A percentile compares a stretch with the other conserved stretches of the same genome.
These are phyloP conservation scores for Chelonus insularis DNA, from an alignment of 1,140 invertebrate genomes.

Conservation along the genomic window DNA sequence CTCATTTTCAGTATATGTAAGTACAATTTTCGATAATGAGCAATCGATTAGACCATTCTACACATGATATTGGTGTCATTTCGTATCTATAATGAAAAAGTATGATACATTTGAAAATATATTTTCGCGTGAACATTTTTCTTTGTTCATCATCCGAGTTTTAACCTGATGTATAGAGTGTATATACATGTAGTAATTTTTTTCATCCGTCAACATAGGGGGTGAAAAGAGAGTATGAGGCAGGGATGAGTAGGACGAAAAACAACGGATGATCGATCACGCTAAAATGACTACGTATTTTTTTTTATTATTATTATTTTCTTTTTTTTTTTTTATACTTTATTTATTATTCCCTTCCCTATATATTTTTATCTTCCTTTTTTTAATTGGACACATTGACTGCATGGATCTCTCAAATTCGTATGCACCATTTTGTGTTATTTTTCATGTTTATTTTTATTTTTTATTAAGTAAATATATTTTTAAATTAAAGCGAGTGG, in stretches of 20 bases:
- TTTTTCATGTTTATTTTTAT: neutral
- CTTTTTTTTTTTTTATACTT: neutral
- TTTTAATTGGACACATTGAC: conserved; percentile 16
- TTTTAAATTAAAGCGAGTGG: neutral
- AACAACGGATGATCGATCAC: conserved; percentile 21
- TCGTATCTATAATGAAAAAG: neutral
- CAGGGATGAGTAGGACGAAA: neutral
- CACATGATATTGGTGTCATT: neutral
- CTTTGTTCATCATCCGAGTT: conserved; percentile 12
- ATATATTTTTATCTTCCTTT: conserved; percentile 1
- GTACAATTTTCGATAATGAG: conserved; percentile 15
- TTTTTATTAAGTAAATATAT: neutral
- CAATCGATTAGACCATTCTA: conserved; percentile 1
- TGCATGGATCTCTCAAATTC: neutral
- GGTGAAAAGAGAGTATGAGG: neutral
- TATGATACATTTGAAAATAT: neutral
- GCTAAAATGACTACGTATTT: conserved; percentile 7
- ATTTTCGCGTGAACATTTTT: conserved; percentile 7
- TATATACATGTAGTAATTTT: conserved; percentile 14
- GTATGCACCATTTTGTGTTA: neutral
- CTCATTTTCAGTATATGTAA: neutral
- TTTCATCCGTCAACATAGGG: neutral
- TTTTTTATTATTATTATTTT: conserved; percentile 1
- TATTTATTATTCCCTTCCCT: too few species aligned
- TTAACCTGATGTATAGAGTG: conserved; percentile 6